phyloP scores from a whole-genome alignment of 1,140 invertebrate species.

The Pachyrhynchus sulphureomaculatus region DNA sequence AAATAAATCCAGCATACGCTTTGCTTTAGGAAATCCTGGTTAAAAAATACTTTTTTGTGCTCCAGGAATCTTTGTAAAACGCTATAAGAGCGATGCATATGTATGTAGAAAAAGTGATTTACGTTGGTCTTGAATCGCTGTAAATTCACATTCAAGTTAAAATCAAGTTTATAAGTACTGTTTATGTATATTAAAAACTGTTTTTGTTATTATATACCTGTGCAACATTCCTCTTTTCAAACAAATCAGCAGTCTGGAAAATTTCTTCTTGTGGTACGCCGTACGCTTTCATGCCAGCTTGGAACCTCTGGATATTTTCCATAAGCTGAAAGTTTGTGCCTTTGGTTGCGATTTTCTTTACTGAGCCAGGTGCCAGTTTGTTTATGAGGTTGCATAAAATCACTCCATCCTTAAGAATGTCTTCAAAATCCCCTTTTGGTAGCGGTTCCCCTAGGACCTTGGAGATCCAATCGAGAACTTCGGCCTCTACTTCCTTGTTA shows the following conservation, averaged over 20 bases:
- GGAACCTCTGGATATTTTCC: slow-evolving; percentile 98
- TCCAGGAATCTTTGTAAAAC: too few relatives aligned
- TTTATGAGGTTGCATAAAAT: slow-evolving; percentile 94
- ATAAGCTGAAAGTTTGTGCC: slow-evolving; percentile 98
- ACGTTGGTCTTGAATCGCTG: too few relatives aligned
- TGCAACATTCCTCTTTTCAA: slow-evolving; percentile 93
- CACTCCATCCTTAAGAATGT: slow-evolving; percentile 89
- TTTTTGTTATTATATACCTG: slow-evolving; percentile 86
- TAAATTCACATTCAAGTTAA: too few relatives aligned
- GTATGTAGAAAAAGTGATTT: too few relatives aligned
- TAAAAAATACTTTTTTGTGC: too few relatives aligned
- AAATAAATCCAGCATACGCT: too few relatives aligned
- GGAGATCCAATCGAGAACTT: slow-evolving; percentile 89
- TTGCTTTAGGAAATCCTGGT: too few relatives aligned
- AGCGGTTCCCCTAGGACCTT: slow-evolving; percentile 84
- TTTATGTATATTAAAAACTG: too few relatives aligned
- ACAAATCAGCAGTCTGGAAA: slow-evolving; percentile 98
- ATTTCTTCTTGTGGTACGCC: slow-evolving; percentile 96
- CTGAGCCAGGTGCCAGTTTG: slow-evolving; percentile 89
- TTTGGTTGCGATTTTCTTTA: slow-evolving; percentile 94
- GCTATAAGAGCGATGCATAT: too few relatives aligned
- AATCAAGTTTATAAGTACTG: too few relatives aligned
- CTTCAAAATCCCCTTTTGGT: slow-evolving; percentile 82
- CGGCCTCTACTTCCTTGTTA: slow-evolving; percentile 89
- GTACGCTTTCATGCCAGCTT: slow-evolving; percentile 89